These are phyloP conservation scores for Parnassius mnemosyne DNA, from an alignment of 2,888 invertebrate species.

Conservation along the genomic window DNA sequence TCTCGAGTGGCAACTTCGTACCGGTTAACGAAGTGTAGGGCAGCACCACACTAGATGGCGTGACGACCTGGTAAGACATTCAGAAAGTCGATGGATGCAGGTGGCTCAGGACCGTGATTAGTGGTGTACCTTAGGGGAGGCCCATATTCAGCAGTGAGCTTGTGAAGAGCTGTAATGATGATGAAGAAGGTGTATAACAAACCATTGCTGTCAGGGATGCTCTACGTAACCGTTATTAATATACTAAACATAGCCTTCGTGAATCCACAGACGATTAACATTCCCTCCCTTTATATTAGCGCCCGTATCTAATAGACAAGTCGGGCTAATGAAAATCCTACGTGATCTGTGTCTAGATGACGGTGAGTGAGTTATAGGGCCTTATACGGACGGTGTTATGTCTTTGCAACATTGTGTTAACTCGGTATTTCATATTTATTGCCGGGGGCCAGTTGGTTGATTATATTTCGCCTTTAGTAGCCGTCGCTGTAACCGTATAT, in stretches of 20 bases:
- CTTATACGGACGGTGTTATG: slow-evolving; percentile 5
- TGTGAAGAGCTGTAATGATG: no score
- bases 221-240: no score
- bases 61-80: no score
- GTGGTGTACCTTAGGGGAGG: no score
- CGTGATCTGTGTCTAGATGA: slow-evolving; percentile 22
- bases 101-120: no score
- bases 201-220: no score
- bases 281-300: slow-evolving; percentile 4
- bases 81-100: no score
- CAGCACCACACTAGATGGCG: no score
- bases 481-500: background rate
- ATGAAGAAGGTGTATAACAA: no score
- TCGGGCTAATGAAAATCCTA: slow-evolving; percentile 28
- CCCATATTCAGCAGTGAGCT: no score
- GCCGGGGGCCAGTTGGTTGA: slow-evolving; percentile 4
- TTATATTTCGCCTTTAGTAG: slow-evolving; percentile 12
- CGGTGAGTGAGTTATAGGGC: slow-evolving; percentile 6
- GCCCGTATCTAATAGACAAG: slow-evolving; percentile 25
- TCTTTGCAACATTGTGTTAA: slow-evolving; percentile 13
- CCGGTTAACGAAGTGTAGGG: no score
- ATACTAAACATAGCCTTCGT: background rate
- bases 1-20: no score
- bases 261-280: background rate
- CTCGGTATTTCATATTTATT: slow-evolving; percentile 7